Base-by-base conservation (phyloP, 2,113 vertebrate genomes). In the Salminus brasiliensis region DNA sequence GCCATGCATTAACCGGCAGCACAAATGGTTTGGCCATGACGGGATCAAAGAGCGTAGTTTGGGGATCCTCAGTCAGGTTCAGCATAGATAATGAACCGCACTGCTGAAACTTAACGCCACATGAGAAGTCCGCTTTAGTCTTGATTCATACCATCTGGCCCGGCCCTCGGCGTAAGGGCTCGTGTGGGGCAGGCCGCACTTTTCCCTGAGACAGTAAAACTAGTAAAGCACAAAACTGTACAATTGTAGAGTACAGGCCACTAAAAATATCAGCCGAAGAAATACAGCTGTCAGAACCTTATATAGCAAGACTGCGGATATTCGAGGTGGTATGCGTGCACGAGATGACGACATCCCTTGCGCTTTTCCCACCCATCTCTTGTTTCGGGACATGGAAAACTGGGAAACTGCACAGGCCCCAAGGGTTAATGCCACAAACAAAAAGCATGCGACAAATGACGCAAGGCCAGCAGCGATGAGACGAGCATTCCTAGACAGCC, bases 121-220 rank as follows among this genome's bases (percentile, higher is more conserved):
- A 70, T 11, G 70, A 70, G 47, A 49, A 76, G 23, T 36, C 62
- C 11, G 27, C 78, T 34, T 34, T 45, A 77, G 84, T 59, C 66
- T 36, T 84, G 72, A 87, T 83, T 74, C 75, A 53, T 81, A 82
- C 79, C 86, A 88, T 89, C 82, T 89, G 87, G 79, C 73, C 82
- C 88, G 87, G 79, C 73, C 66, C 23, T 67, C 57, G 72, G 23
- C 63, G 72, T 78, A 71, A 59, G 52, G 73, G 60, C 69, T 81
- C 63, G 65, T 83, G 59, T 53, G 72, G 36, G 47, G 49, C 53
- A 65, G 60, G 16, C 7, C 21, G 45, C 59, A 76, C 36, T 47
- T 78, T 78, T 78, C 12, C 59, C 57, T 74, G 5, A 12, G 23
- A 71, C 57, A 45, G 27, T 63, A 45, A 29, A 73, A 76, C 74